Evolutionary conservation across 2,797 vertebrate species (phyloP), one percentile per base, ranked within the genome.

Genomic region (Alca torda): DNA sequence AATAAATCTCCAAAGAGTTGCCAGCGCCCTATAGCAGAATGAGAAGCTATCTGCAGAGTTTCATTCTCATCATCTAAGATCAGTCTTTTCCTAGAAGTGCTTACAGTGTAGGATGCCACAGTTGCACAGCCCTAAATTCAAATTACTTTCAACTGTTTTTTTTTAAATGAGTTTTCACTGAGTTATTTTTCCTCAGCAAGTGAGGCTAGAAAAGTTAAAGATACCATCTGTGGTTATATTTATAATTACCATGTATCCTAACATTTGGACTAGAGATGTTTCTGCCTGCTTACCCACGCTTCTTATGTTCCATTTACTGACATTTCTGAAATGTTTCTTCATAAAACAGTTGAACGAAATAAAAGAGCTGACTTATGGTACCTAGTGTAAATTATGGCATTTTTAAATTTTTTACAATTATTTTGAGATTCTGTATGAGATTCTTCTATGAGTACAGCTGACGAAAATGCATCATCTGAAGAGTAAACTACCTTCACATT

Each of bases 221-320:
- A 89, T 86, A 59, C 96, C 95, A 96, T 96, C 95, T 96, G 96
- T 94, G 73, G 92, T 79, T 91, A 45, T 92, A 93, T 95, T 96
- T 95, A 85, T 96, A 95, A 97, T 91, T 94, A 78, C 76, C 94
- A 60, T 74, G 84, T 92, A 91, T 86, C 90, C 89, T 96, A 93
- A 91, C 96, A 88, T 88, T 97, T 95, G 87, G 84, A 89, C 81
- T 84, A 46, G 95, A 73, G 76, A 78, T 73, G 89, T 76, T 95
- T 94, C 89, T 97, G 90, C 92, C 79, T 96, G 82, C 76, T 88
- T 95, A 76, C 95, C 96, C 92, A 96, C 95, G 84, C 94, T 94
- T 92, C 96, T 92, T 96, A 72, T 97, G 94, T 96, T 95, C 82
- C 89, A 43, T 73, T 92, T 92, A 92, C 86, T 96, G 96, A 96